Evolutionary conservation across 2,797 vertebrate genomes (phyloP).

Genomic region (Sebastes minor): DNA sequence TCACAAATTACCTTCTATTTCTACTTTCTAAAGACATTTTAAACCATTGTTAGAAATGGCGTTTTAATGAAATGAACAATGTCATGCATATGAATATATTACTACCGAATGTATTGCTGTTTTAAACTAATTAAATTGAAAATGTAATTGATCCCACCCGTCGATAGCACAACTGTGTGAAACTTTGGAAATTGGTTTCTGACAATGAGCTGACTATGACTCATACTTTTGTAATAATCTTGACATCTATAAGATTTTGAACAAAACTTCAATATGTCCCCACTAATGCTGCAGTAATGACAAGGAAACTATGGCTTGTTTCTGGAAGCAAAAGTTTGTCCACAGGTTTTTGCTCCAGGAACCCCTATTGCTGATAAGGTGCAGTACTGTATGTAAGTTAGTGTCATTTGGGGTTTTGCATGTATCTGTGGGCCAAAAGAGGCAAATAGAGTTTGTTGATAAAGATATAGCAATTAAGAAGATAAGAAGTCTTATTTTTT

Average conservation of each 20-base stretch:
- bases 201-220: not conserved
- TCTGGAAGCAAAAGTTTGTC: not conserved
- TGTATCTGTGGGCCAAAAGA: not conserved
- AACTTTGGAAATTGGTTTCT: slow-evolving; percentile 1
- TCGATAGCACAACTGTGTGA: not conserved
- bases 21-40: slow-evolving; percentile 16
- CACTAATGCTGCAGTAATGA: not conserved
- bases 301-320: not conserved
- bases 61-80: slow-evolving; percentile 18
- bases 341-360: not conserved
- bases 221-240: not conserved
- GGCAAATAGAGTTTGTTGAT: not conserved
- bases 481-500: not conserved
- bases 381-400: not conserved
- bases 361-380: not conserved
- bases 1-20: slow-evolving; percentile 14
- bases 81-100: slow-evolving; percentile 4
- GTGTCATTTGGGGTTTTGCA: not conserved
- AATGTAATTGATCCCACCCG: slow-evolving; percentile 23
- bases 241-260: not conserved
- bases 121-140: slow-evolving; percentile 21
- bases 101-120: not conserved
- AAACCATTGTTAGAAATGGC: not conserved
- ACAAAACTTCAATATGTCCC: not conserved
- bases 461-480: not conserved